Conservation (phyloP, 2,888 invertebrate species). For the Ashinkailepas kermadecensis region DNA sequence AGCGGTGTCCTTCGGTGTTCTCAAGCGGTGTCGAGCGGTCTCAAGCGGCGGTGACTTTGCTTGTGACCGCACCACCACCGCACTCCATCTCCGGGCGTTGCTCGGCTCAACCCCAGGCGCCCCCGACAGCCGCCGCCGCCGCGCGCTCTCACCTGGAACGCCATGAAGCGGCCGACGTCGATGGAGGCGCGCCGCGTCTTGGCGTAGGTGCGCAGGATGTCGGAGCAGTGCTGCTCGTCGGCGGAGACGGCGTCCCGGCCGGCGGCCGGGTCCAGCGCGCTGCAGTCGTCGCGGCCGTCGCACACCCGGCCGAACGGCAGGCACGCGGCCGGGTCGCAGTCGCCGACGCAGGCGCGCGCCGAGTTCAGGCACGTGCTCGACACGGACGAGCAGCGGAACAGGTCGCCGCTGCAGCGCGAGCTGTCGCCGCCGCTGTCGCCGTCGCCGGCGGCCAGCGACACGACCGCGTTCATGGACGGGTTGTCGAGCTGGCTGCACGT, state of each 20-base stretch:
- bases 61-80: too few relatives aligned
- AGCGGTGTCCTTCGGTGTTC: too few relatives aligned
- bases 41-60: too few relatives aligned
- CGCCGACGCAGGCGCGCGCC: background rate
- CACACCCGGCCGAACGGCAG: background rate
- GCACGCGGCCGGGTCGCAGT: background rate
- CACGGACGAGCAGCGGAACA: background rate
- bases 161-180: background rate
- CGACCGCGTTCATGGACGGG: background rate
- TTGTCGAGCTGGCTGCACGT: background rate
- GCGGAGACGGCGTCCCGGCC: background rate
- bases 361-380: background rate
- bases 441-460: background rate
- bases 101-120: too few relatives aligned
- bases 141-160: background rate
- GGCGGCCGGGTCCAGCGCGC: background rate
- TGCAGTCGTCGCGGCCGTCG: background rate
- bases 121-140: too few relatives aligned
- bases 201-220: background rate
- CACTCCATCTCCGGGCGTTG: too few relatives aligned
- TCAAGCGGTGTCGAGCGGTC: too few relatives aligned
- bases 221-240: background rate
- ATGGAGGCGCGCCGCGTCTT: background rate
- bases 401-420: background rate
- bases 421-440: background rate